Conservation (phyloP, 2,797 vertebrate genomes). For the Podarcis lilfordi region DNA sequence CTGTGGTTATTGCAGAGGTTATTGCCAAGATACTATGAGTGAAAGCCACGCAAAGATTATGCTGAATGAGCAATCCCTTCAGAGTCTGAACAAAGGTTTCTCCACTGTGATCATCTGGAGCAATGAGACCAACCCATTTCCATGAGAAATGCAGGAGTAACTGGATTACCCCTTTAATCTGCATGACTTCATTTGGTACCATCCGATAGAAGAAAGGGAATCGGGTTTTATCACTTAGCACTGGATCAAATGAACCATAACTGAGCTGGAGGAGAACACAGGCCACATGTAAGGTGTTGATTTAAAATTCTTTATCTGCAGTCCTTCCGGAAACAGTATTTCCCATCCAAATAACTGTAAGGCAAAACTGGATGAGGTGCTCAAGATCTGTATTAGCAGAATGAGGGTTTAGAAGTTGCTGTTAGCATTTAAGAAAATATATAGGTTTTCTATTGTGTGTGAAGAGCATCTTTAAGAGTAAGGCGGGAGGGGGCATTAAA, state of each 20-base stretch:
- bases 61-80: not conserved
- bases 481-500: not conserved
- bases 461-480: no score
- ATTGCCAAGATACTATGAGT: not conserved
- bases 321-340: not conserved
- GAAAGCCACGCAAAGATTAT: not conserved
- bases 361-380: no score
- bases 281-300: not conserved
- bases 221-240: not conserved
- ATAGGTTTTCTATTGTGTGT: no score
- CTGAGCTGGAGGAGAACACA: not conserved
- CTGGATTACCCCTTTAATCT: slow-evolving; percentile 1
- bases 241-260: slow-evolving; percentile 13
- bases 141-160: slow-evolving; percentile 1
- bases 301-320: not conserved
- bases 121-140: slow-evolving; percentile 1
- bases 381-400: no score
- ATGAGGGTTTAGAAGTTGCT: no score
- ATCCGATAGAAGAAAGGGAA: slow-evolving; percentile 5
- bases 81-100: not conserved
- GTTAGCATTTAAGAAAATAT: no score
- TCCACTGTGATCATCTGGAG: not conserved
- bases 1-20: not conserved
- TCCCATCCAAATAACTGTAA: not conserved
- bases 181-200: not conserved